Percentiles rank a stretch among this genome's conserved stretches.
These are phyloP conservation scores for Napeogenes inachia DNA, from an alignment of 2,888 invertebrate genomes.

Conservation along the genomic window DNA sequence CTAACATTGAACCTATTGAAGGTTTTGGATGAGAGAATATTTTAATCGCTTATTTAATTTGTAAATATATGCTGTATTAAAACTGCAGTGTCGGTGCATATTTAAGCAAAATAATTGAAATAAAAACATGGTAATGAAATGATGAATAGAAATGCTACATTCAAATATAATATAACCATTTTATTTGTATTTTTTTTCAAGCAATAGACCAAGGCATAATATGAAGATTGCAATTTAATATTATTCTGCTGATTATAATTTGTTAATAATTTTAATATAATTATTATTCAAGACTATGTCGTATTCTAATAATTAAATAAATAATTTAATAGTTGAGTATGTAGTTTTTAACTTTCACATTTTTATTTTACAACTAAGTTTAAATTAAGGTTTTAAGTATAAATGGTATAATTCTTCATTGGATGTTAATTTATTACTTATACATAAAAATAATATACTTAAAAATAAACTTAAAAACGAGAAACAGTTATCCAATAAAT, in stretches of 20 bases:
- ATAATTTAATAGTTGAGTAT: no score
- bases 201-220: slow-evolving; percentile 69
- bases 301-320: no score
- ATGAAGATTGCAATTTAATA: slow-evolving; percentile 67
- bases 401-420: no score
- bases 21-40: not conserved
- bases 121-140: not conserved
- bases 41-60: slow-evolving; percentile 24
- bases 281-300: not conserved
- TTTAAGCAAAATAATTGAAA: not conserved
- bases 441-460: no score
- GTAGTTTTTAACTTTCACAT: no score
- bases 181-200: slow-evolving; percentile 37
- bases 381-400: no score
- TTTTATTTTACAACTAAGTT: no score
- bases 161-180: no score
- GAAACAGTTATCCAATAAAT: no score
- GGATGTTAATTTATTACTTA: no score
- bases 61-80: not conserved
- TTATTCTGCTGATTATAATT: slow-evolving; percentile 18
- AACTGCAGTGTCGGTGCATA: not conserved
- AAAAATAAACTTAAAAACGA: no score
- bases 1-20: slow-evolving; percentile 78
- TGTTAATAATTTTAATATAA: slow-evolving; percentile 5
- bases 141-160: no score